Conservation (phyloP, 2,888 invertebrate species). For the Parnassius apollo region DNA sequence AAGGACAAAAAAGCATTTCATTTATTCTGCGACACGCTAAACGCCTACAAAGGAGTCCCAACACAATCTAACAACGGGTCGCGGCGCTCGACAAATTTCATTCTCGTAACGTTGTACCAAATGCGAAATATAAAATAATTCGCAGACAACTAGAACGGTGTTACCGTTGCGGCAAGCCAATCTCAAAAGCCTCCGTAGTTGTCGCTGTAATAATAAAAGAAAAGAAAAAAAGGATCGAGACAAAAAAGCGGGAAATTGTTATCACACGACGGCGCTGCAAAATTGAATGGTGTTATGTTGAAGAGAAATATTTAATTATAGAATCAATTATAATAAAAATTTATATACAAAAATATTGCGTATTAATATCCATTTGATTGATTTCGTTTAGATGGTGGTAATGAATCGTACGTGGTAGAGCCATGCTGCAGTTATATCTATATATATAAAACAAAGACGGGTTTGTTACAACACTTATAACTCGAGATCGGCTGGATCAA, state of each 20-base stretch:
- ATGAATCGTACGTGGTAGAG: too few relatives aligned
- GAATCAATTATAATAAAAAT: not conserved
- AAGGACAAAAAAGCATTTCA: conserved; percentile 1
- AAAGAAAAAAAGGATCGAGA: conserved; percentile 36
- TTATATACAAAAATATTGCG: too few relatives aligned
- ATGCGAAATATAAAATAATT: conserved; percentile 46
- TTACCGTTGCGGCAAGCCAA: conserved; percentile 39
- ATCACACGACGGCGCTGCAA: conserved; percentile 63
- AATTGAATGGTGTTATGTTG: conserved; percentile 31
- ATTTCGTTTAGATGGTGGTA: too few relatives aligned
- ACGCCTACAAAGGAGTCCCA: conserved; percentile 23
- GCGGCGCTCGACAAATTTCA: conserved; percentile 35
- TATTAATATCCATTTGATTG: too few relatives aligned
- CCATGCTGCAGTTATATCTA: too few relatives aligned
- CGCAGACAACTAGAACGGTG: conserved; percentile 36
- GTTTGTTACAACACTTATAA: too few relatives aligned
- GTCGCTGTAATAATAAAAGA: conserved; percentile 71
- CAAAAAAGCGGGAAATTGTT: conserved; percentile 70
- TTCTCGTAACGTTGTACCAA: conserved; percentile 38
- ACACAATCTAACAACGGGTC: conserved; percentile 20
- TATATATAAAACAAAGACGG: too few relatives aligned
- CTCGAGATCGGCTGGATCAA: too few relatives aligned
- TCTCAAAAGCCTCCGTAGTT: conserved; percentile 50
- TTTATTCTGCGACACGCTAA: conserved; percentile 20
- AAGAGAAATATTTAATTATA: conserved; percentile 15